phyloP scores from a whole-genome alignment of 2,888 invertebrate genomes.

The Andrena haemorrhoa region DNA sequence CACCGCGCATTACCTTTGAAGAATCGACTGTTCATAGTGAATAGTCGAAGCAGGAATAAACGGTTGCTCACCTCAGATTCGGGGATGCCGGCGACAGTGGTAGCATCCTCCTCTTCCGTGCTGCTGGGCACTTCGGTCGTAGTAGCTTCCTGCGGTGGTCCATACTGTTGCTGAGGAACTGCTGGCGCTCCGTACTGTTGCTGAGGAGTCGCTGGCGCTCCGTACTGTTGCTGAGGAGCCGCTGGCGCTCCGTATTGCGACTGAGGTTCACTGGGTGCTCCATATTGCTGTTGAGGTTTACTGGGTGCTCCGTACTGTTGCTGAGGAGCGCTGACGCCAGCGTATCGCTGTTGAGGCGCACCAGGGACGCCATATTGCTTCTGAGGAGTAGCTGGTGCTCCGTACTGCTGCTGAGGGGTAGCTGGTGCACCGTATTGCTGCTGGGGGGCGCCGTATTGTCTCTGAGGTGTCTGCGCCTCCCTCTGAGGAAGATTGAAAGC shows the following conservation, averaged over 20 bases:
- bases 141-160: conserved; percentile 78
- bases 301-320: conserved; percentile 77
- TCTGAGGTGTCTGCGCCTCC: conserved; percentile 63
- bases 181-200: conserved; percentile 77
- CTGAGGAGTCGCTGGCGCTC: conserved; percentile 42
- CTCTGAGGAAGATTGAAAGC: conserved; percentile 83
- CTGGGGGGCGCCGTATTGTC: conserved; percentile 51
- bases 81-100: conserved; percentile 81
- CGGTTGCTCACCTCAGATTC: conserved; percentile 77
- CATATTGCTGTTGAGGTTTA: conserved; percentile 68
- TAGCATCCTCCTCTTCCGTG: conserved; percentile 79
- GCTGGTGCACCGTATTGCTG: conserved; percentile 71
- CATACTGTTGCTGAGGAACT: conserved; percentile 68
- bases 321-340: conserved; percentile 63
- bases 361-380: conserved; percentile 69
- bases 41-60: conserved; percentile 22
- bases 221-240: conserved; percentile 76
- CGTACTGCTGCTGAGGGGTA: conserved; percentile 76
- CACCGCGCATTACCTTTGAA: too few species aligned
- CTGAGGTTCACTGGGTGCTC: conserved; percentile 60
- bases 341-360: conserved; percentile 61
- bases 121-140: conserved; percentile 81
- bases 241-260: conserved; percentile 68
- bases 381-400: conserved; percentile 47
- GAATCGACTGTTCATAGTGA: too few species aligned